Evolutionary conservation across 2,888 invertebrate species (phyloP), one percentile per base, ranked within the genome.

Genomic region (Drymonia ruficornis): DNA sequence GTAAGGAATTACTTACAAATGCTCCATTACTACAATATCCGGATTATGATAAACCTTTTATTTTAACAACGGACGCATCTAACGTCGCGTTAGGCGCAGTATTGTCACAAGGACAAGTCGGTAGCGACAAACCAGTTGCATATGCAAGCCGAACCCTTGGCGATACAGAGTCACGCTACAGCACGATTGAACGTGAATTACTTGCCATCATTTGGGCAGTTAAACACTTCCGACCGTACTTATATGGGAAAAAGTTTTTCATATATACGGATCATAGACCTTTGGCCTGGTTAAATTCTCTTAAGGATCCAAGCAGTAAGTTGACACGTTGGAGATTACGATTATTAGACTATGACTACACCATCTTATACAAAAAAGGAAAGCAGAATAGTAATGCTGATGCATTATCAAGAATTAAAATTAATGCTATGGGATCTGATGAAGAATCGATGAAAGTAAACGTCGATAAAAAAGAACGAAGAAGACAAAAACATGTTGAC

Each of bases 1-100:
- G 58, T 46, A 61, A 61, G 49, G 45, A 55, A 19, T 15, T 48
- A 7, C 34, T 50, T 29, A 48, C 42, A 1, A 55, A 52, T 43
- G 48, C 55, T 2, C 53, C 53, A 3, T 6, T 53, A 1, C 40
- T 48, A 11, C 56, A 56, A 18, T 56, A 29, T 18, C 71, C 68
- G 0, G 68, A 70, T n/a, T 5, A 2, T 4, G 2, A 2, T 4
- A 23, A 23, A 23, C 23, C 23, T 4, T 23, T 4, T 23, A 23
- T 71, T 67, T 46, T 66, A 2, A 66, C 66, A 0, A 69, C 65
- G 8, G 70, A 72, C 19, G 72, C 65, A 1, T 65, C 67, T 2
- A 58, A 69, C 18, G 29, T 61, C 31, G 70, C 70, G 0, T 29
- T 67, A 19, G 67, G 71, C 8, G 65, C 65, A 4, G 59, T 67